Base-by-base conservation (phyloP, 2,888 invertebrate species). In the Emmelina monodactyla region DNA sequence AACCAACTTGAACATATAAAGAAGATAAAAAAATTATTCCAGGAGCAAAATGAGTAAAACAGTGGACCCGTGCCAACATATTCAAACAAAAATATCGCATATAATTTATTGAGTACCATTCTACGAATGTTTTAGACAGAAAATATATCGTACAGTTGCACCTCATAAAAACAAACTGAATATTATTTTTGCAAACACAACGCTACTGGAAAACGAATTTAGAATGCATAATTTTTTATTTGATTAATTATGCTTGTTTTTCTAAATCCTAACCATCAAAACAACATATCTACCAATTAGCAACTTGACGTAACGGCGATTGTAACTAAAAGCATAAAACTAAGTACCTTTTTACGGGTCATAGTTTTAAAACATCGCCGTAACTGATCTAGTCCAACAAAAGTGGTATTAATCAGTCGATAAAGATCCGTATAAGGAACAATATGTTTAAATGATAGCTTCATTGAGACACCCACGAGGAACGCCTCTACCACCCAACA, bases 61-160 rank as follows among this genome's bases (percentile, higher is more conserved):
- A 60, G 62, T 76, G 78, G 78, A 62, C 55, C 46, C 39, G 61
- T 67, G 78, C 78, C 78, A 79, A 76, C 51, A 59, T 61, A 55
- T 53, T 55, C 58, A 60, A 25, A 68, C 67, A 68, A 73, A 76
- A 78, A 78, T 78, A 76, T 68, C 70, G 55, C 64, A 55, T 64
- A 66, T 73, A 75, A 78, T 71, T 78, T 75, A 75, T 78, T 65
- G 54, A 53, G 53, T 64, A 69, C 62, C 62, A 71, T 71, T 75
- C 68, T 70, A 65, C 67, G 62, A 61, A 68, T 73, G 56, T 59
- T 60, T 65, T 53, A 39, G 50, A 51, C 61, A 58, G 70, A 68
- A 62, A 53, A 51, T 60, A 50, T 25, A 29, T 56, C 60, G 51
- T 62, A 67, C 64, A 63, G 64, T 71, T 76, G 75, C 75, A 79